Evolutionary conservation across 53 echinoderm and acorn worm genomes (phyloP).

Genomic region (Zoroaster sp.): DNA sequence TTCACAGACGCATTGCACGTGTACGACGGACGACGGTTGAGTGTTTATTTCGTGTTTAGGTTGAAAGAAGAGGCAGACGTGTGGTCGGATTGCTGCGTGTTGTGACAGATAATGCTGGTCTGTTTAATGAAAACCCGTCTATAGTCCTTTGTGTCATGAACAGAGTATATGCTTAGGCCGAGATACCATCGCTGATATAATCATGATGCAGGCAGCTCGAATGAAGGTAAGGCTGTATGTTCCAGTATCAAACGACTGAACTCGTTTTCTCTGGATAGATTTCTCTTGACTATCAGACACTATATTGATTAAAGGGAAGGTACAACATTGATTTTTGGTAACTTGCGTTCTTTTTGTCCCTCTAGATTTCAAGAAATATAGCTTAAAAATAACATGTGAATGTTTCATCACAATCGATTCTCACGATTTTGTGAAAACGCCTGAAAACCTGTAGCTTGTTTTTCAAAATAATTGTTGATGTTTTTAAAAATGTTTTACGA

Average conservation of each 20-base stretch:
- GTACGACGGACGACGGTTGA: neutral
- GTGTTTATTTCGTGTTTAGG: neutral
- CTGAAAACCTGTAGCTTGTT: neutral
- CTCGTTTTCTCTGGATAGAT: neutral
- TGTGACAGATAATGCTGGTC: neutral
- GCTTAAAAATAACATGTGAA: too few relatives aligned
- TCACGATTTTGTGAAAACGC: neutral
- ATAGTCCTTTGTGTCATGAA: neutral
- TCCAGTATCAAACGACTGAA: neutral
- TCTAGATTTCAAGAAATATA: neutral
- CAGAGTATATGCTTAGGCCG: neutral
- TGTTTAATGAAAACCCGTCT: neutral
- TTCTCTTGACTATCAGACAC: neutral
- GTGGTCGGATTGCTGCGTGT: neutral
- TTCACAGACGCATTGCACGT: too few relatives aligned
- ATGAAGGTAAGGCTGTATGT: neutral
- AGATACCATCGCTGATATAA: neutral
- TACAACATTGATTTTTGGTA: neutral
- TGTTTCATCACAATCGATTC: neutral
- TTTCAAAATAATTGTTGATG: neutral
- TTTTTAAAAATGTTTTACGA: too few relatives aligned
- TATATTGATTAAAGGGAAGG: neutral
- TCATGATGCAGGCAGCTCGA: neutral
- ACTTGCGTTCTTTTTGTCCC: neutral
- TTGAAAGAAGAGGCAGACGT: neutral